Evolutionary conservation across 1,140 invertebrate species (phyloP), one percentile per base, ranked within the genome.

Genomic region (Trichonephila inaurata): DNA sequence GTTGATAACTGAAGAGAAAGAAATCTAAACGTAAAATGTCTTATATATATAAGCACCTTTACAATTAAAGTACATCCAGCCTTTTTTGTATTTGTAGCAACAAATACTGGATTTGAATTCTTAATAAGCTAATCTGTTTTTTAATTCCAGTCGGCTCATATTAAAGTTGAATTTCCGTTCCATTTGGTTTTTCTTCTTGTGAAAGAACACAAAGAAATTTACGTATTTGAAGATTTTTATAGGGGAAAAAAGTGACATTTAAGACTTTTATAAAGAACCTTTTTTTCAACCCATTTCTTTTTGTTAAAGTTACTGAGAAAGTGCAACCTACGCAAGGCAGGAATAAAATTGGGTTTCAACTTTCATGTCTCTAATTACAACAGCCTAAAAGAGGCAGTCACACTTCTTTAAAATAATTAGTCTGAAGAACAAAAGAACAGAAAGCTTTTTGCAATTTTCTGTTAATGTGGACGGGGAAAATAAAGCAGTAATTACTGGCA

Each of bases 381-480:
- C 19, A 83, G 3, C 8, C 19, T 51, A 58, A 83, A 83, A 83
- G 51, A 83, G n/a, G 44, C n/a, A n/a, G 82, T 83, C 51, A 60
- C n/a, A 83, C n/a, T 83, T 83, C 82, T 83, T 83, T 83, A 21
- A 83, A 77, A 77, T 77, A 77, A 77, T 77, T 77, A 77, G 72
- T 40, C 33, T 40, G 33, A 40, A 40, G 72, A 77, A 83, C 51
- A 83, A 60, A 60, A 58, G 82, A 51, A 83, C 0, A n/a, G 82
- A 18, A 83, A 83, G 82, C 33, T 83, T 83, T 83, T 83, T 83
- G 82, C 51, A 83, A 83, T 58, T 83, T 83, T 83, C 82, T 60
- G 82, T 58, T 83, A 83, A 83, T 83, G 82, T 60, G 28, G 44
- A 83, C 21, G 82, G 82, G n/a, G 19, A 83, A 83, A 83, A 83